Evolutionary conservation across 2,888 invertebrate species (phyloP), one percentile per base, ranked within the genome.

Genomic region (Drosophila acutilabella): DNA sequence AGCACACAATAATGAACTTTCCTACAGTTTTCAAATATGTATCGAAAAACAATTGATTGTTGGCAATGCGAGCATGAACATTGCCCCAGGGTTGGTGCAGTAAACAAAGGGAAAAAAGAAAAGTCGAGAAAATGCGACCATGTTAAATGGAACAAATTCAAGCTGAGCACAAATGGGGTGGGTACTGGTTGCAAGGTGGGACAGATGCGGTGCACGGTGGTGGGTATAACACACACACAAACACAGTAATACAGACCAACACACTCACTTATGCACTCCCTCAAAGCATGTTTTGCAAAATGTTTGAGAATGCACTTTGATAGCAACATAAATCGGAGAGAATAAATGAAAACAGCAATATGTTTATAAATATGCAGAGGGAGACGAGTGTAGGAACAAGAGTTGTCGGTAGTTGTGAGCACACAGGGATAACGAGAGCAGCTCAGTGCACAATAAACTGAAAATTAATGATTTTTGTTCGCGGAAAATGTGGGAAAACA

Each of bases 201-300:
- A 62, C 48, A 64, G 44, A 62, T 64, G 64, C 62, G 67, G 61
- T 53, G 58, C 41, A 36, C 47, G 50, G 33, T 65, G 66, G 54
- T 51, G 47, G 52, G 59, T 74, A 74, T 51, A 69, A 86, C 33
- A 52, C 26, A 80, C 65, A 71, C 54, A 36, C 11, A 30, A 8
- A 30, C 30, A 30, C 8, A 30, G 7, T 4, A 23, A 6, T 6
- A 6, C 20, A 20, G 2, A 20, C 3, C 20, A 20, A 23, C 30
- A 8, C 30, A 30, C 30, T 6, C 30, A 8, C 30, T 30, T 2
- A 30, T 30, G 30, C 26, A 26, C 26, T 26, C 26, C 26, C 26
- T 26, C 26, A 73, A 78, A 87, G 81, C 79, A 87, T 66, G 61
- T 61, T 87, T 61, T 87, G 87, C 87, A 81, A 83, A 86, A 86